Conservation (phyloP, 23 tunicate species). For the Corella eumyota region DNA sequence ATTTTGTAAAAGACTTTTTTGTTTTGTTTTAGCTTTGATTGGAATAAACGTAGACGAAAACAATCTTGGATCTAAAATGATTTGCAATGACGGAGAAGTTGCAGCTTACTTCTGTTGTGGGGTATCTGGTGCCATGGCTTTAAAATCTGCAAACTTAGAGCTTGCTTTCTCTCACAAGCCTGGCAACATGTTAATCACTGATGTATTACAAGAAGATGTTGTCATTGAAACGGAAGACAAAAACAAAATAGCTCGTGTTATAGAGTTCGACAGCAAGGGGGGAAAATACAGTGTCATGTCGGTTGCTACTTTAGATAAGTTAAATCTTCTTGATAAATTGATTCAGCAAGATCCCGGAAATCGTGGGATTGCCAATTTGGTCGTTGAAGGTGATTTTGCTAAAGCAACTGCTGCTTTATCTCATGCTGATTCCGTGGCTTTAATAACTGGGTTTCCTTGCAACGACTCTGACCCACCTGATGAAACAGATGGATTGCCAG, state of each 20-base stretch:
- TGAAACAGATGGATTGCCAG: slow-evolving; percentile 93
- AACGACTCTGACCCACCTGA: slow-evolving; percentile 52
- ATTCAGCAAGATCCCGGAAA: slow-evolving; percentile 21
- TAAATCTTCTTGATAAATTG: slow-evolving; percentile 2
- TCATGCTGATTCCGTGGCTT: slow-evolving; percentile 49
- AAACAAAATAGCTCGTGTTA: neutral
- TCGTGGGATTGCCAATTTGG: slow-evolving; percentile 34
- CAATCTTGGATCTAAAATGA: slow-evolving; percentile 12
- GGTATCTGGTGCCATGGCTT: slow-evolving; percentile 44
- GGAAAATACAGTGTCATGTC: slow-evolving; percentile 29
- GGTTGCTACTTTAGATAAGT: neutral
- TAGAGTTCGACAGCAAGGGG: slow-evolving; percentile 10
- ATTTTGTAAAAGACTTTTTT: neutral
- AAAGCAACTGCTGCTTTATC: slow-evolving; percentile 69
- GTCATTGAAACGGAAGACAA: neutral
- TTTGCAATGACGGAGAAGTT: slow-evolving; percentile 31
- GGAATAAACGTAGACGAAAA: slow-evolving; percentile 8
- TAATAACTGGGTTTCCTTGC: slow-evolving; percentile 71
- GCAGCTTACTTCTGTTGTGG: slow-evolving; percentile 90
- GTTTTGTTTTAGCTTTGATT: slow-evolving; percentile 2
- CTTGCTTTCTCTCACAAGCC: slow-evolving; percentile 60
- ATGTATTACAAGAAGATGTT: slow-evolving; percentile 23
- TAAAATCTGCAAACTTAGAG: slow-evolving; percentile 31
- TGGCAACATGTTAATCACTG: slow-evolving; percentile 75
- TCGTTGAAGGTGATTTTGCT: slow-evolving; percentile 45